phyloP scores from a whole-genome alignment of 2,113 vertebrate species.

The Cottus gobio region DNA sequence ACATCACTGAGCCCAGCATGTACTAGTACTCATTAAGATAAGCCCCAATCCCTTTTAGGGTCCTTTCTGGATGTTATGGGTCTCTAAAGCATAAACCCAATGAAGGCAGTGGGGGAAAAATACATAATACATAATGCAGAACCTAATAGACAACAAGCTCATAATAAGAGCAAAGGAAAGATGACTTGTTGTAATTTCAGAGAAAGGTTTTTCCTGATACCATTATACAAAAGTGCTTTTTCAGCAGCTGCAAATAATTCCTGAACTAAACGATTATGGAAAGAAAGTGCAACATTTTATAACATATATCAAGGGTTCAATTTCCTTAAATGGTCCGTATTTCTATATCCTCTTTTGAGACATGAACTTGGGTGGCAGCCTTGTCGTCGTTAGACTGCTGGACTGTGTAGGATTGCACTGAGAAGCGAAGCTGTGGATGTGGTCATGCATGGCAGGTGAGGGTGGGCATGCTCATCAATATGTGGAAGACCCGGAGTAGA shows the following conservation, averaged over 20 bases:
- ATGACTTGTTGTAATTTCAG: background rate
- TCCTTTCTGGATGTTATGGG: background rate
- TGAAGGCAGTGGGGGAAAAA: background rate
- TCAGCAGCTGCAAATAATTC: background rate
- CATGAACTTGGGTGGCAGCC: background rate
- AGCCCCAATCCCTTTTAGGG: background rate
- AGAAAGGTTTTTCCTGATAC: background rate
- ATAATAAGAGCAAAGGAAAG: background rate
- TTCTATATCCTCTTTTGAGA: background rate
- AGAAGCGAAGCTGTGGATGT: constrained; percentile 27
- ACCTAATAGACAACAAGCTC: background rate
- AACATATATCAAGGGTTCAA: background rate
- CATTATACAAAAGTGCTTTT: background rate
- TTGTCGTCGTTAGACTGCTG: constrained; percentile 1
- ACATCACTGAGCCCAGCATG: background rate
- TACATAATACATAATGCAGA: background rate
- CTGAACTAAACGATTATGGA: background rate
- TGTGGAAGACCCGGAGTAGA: constrained; percentile 49
- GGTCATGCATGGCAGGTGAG: constrained; percentile 22
- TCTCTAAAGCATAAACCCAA: background rate
- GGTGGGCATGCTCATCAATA: constrained; percentile 53
- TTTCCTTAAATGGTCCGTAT: background rate
- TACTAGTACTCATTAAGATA: background rate
- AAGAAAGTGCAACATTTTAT: background rate
- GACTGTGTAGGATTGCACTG: constrained; percentile 33